phyloP scores from a whole-genome alignment of 2,888 invertebrate species.

The Hydropsyche betteni region DNA sequence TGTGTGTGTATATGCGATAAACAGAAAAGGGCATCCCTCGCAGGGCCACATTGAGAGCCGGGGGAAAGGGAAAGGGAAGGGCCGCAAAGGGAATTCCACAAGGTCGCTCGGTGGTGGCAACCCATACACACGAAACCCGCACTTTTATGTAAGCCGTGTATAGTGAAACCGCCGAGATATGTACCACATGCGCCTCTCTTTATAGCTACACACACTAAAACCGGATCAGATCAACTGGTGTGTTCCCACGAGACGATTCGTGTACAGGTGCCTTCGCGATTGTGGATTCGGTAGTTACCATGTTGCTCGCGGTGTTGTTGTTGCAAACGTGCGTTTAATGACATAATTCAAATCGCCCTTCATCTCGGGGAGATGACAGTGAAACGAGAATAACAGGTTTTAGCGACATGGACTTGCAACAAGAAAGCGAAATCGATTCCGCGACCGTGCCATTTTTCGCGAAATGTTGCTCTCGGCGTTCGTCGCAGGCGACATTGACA shows the following conservation, averaged over 20 bases:
- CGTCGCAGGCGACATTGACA: too few species aligned
- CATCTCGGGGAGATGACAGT: slow-evolving; percentile 39
- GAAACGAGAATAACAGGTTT: slow-evolving; percentile 47
- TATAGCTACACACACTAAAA: slow-evolving; percentile 1
- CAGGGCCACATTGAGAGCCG: slow-evolving; percentile 20
- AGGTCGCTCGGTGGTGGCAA: slow-evolving; percentile 45
- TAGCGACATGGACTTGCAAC: slow-evolving; percentile 28
- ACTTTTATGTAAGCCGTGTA: background rate
- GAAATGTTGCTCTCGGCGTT: too few species aligned
- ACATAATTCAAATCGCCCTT: slow-evolving; percentile 40
- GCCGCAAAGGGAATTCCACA: slow-evolving; percentile 49
- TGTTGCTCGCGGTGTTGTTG: too few species aligned
- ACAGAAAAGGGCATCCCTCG: slow-evolving; percentile 32
- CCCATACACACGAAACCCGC: slow-evolving; percentile 28
- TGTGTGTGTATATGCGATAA: slow-evolving; percentile 9
- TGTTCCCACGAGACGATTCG: background rate
- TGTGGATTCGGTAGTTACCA: background rate
- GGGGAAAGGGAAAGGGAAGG: slow-evolving; percentile 33
- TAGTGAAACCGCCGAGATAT: too few species aligned
- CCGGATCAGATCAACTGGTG: slow-evolving; percentile 26
- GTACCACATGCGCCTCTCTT: background rate
- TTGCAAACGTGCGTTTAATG: background rate
- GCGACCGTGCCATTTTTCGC: slow-evolving; percentile 9
- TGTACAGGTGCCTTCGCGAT: background rate
- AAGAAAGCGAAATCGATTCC: slow-evolving; percentile 29